Conservation (phyloP, 2,797 vertebrate species). For the Margarornis squamiger region DNA sequence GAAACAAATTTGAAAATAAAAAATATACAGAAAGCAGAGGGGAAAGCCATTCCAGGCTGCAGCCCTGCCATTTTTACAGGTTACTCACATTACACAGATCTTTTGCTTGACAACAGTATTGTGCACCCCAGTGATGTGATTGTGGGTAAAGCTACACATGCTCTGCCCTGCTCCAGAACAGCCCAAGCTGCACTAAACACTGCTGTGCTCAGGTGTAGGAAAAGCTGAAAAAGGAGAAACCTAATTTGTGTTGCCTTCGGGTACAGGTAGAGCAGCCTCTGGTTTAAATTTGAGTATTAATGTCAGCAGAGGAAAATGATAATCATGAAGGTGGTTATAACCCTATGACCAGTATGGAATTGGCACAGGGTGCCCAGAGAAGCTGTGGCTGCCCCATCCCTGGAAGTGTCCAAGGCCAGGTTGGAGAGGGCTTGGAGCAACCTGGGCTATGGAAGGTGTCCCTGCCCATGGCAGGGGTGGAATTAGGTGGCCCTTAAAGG, state of each 20-base stretch:
- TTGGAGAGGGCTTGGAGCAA: accelerated
- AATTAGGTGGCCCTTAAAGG: neutral
- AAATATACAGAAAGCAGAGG: slow-evolving; percentile 16
- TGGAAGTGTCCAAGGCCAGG: neutral
- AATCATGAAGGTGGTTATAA: neutral
- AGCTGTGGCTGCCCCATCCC: neutral
- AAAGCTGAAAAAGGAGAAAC: neutral
- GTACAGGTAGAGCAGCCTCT: neutral
- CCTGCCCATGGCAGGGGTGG: neutral
- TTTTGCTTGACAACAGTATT: too few species aligned
- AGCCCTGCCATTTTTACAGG: neutral
- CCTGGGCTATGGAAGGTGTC: neutral
- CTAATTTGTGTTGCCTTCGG: neutral
- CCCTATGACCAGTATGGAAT: neutral
- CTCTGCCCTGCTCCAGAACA: accelerated
- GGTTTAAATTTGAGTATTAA: neutral
- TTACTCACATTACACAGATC: neutral
- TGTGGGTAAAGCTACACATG: neutral
- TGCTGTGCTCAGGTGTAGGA: accelerated
- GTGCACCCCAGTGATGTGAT: too few species aligned
- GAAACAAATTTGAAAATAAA: slow-evolving; percentile 44
- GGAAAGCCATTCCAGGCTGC: neutral
- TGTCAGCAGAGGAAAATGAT: neutral
- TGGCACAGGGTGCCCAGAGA: neutral
- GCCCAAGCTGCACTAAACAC: neutral